Conservation (phyloP, 37 sponge, comb jelly and placozoan species). For the Eunapius fragilis region DNA sequence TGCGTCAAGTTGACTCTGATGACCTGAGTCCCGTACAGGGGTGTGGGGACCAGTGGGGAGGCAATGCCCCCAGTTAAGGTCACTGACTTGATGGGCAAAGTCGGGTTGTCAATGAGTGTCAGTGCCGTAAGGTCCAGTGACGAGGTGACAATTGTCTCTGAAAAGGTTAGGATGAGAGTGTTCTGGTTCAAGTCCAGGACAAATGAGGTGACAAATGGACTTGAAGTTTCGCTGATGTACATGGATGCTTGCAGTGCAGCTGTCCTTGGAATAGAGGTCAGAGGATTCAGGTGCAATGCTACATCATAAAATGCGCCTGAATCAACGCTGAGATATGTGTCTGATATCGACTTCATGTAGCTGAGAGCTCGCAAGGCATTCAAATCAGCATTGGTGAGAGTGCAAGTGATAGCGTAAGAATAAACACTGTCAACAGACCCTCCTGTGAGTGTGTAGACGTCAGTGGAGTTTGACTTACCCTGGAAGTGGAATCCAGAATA, state of each 20-base stretch:
- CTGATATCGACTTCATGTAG: conserved; percentile 40
- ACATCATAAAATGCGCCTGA: conserved; percentile 65
- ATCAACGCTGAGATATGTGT: conserved; percentile 81
- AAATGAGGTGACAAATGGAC: conserved; percentile 64
- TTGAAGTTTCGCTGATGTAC: conserved; percentile 43
- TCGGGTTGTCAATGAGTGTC: conserved; percentile 33
- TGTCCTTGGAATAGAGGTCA: conserved; percentile 39
- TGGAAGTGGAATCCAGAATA: conserved; percentile 74
- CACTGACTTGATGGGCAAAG: conserved; percentile 34
- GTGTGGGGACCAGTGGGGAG: conserved; percentile 27
- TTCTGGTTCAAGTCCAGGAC: conserved; percentile 59
- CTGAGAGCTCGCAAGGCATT: conserved; percentile 51
- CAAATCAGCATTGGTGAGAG: conserved; percentile 53
- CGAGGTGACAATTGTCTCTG: conserved; percentile 58
- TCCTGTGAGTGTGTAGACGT: conserved; percentile 70
- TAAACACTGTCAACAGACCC: conserved; percentile 30
- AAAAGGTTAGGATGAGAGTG: conserved; percentile 66
- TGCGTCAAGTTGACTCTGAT: conserved; percentile 63
- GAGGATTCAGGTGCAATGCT: conserved; percentile 49
- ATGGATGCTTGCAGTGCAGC: conserved; percentile 39
- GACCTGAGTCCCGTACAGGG: conserved; percentile 42
- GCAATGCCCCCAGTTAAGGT: conserved; percentile 78
- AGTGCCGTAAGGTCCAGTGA: conserved; percentile 45
- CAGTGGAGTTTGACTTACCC: conserved; percentile 38
- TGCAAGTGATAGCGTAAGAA: conserved; percentile 57